phyloP scores from a whole-genome alignment of 2,113 vertebrate genomes.

The Podarcis raffonei region DNA sequence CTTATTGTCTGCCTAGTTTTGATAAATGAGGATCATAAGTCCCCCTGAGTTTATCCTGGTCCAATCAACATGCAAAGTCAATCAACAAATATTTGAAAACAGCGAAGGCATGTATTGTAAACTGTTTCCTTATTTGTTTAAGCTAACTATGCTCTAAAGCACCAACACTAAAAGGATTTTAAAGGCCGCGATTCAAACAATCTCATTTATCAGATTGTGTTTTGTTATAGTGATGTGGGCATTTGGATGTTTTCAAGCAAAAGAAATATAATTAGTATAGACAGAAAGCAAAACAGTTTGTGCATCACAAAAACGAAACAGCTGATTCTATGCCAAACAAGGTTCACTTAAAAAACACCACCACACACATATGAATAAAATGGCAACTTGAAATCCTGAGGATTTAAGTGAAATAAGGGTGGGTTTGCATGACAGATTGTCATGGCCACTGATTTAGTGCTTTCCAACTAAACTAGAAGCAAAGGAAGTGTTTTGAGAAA shows the following conservation, averaged over 20 bases:
- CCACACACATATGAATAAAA: not conserved
- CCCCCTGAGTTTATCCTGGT: not conserved
- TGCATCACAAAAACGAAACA: not conserved
- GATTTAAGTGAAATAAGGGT: not conserved
- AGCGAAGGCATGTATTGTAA: not conserved
- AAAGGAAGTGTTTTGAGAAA: not conserved
- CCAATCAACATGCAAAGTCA: not conserved
- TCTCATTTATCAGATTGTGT: not conserved
- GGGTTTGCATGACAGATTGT: not conserved
- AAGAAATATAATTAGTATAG: constrained; percentile 3
- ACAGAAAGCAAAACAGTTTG: constrained; percentile 25
- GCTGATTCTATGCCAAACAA: not conserved
- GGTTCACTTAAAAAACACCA: not conserved
- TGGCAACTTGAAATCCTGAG: not conserved
- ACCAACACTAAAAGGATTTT: constrained; percentile 32
- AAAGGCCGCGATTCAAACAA: constrained; percentile 21
- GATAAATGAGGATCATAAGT: not conserved
- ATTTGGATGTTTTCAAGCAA: constrained; percentile 16
- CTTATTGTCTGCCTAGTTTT: not conserved
- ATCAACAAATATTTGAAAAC: constrained; percentile 1
- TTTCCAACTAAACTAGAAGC: not conserved
- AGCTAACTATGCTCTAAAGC: constrained; percentile 13
- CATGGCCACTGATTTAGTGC: not conserved
- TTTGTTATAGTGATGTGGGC: constrained; percentile 23
- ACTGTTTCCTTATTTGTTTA: constrained; percentile 23